phyloP scores from a whole-genome alignment of 2,113 vertebrate genomes.

The Merops nubicus region DNA sequence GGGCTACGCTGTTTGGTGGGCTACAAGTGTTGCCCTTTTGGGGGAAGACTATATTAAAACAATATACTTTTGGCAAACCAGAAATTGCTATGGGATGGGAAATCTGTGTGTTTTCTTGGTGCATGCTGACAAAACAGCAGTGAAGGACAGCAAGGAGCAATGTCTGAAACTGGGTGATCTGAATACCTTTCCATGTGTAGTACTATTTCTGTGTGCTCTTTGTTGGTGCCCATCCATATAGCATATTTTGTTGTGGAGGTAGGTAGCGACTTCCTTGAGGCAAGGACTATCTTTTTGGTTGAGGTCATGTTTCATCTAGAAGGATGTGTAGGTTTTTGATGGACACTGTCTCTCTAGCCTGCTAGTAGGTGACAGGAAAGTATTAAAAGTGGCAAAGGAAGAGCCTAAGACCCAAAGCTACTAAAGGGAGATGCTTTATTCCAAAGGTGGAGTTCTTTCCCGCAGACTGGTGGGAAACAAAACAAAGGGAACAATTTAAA shows the following conservation, averaged over 20 bases:
- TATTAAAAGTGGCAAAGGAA: background rate
- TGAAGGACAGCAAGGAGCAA: background rate
- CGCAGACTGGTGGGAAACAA: background rate
- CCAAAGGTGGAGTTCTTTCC: background rate
- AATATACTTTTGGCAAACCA: background rate
- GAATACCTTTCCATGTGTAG: background rate
- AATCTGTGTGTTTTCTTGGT: background rate
- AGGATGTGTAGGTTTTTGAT: background rate
- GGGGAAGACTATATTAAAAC: background rate
- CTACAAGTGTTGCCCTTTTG: background rate
- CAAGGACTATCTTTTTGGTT: background rate
- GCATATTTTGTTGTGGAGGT: background rate
- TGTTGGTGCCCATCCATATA: background rate
- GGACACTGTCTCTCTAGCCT: background rate
- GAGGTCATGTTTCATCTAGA: background rate
- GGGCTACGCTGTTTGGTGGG: background rate
- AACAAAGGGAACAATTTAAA: background rate
- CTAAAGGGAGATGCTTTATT: background rate
- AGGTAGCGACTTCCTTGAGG: background rate
- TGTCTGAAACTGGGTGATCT: background rate
- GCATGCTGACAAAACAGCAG: background rate
- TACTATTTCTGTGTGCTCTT: background rate
- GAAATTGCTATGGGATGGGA: background rate
- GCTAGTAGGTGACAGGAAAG: background rate
- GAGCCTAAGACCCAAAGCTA: background rate